These are phyloP conservation scores for Tinea pellionella DNA, from an alignment of 2,888 invertebrate genomes.

Conservation along the genomic window DNA sequence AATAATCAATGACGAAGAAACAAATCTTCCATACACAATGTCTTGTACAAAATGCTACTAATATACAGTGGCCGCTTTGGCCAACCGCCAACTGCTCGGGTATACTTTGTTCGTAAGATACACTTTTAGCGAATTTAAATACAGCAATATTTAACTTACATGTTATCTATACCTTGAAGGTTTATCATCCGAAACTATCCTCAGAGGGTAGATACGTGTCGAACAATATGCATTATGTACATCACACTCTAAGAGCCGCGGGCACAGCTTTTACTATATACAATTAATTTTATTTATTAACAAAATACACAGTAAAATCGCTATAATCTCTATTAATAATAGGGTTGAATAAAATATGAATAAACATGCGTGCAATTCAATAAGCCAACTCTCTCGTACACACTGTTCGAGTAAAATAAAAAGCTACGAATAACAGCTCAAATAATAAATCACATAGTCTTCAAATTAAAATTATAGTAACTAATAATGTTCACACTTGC, in stretches of 20 bases:
- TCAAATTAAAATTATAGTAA: neutral
- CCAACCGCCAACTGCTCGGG: constrained; percentile 28
- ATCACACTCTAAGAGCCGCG: constrained; percentile 45
- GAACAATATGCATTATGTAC: constrained; percentile 25
- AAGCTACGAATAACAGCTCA: neutral
- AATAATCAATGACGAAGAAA: constrained; percentile 60
- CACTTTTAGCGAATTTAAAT: constrained; percentile 56
- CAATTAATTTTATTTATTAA: constrained; percentile 59
- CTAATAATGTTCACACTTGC: neutral
- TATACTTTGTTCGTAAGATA: constrained; percentile 53
- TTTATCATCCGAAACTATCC: constrained; percentile 5
- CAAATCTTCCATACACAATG: constrained; percentile 56
- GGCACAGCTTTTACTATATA: constrained; percentile 62
- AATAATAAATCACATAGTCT: neutral
- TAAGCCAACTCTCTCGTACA: neutral
- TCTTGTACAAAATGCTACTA: constrained; percentile 61
- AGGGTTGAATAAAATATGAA: constrained; percentile 38
- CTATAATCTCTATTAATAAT: constrained; percentile 59
- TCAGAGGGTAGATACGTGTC: constrained; percentile 6
- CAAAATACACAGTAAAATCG: constrained; percentile 64
- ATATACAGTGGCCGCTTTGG: constrained; percentile 28
- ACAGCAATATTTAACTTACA: constrained; percentile 58
- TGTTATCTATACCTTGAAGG: constrained; percentile 22
- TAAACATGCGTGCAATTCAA: constrained; percentile 29
- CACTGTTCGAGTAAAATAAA: neutral